A percentile compares a stretch with the other conserved stretches of the same genome.
These are phyloP conservation scores for Crotalus tigris DNA, from an alignment of 2,113 vertebrate species.

Conservation along the genomic window DNA sequence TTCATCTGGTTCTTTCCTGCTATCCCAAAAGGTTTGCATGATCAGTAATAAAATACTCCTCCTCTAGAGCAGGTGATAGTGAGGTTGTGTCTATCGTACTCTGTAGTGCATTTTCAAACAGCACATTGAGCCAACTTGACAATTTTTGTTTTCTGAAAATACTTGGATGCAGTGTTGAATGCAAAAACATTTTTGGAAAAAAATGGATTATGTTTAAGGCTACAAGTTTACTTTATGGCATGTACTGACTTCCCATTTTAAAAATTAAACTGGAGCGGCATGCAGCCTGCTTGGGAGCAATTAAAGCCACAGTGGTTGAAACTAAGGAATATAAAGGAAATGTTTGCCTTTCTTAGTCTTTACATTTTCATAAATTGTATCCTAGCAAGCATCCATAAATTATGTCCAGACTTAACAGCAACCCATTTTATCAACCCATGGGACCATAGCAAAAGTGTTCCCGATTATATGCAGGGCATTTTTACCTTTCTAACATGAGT, in stretches of 20 bases:
- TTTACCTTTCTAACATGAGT: not conserved
- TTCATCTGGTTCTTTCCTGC: no score
- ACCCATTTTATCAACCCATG: not conserved
- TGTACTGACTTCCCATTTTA: not conserved
- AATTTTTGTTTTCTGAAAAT: not conserved
- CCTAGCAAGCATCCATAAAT: not conserved
- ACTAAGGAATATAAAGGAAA: not conserved
- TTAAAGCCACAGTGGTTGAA: not conserved
- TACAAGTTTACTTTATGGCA: not conserved
- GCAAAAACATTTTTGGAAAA: not conserved
- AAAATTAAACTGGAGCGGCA: not conserved
- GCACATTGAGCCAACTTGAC: not conserved
- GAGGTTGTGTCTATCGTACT: not conserved
- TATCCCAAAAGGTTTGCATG: not conserved
- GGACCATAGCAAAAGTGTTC: not conserved
- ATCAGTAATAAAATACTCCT: not conserved
- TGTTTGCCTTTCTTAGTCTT: not conserved
- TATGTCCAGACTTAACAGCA: not conserved
- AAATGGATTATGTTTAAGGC: not conserved
- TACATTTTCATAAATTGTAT: not conserved
- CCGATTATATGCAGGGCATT: not conserved
- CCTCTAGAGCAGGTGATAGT: not conserved
- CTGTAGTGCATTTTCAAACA: not conserved
- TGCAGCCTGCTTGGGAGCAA: not conserved
- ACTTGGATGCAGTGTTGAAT: not conserved